Evolutionary conservation across 1,140 invertebrate genomes (phyloP), one percentile per base, ranked within the genome.

Genomic region (Neodiprion pinetum): DNA sequence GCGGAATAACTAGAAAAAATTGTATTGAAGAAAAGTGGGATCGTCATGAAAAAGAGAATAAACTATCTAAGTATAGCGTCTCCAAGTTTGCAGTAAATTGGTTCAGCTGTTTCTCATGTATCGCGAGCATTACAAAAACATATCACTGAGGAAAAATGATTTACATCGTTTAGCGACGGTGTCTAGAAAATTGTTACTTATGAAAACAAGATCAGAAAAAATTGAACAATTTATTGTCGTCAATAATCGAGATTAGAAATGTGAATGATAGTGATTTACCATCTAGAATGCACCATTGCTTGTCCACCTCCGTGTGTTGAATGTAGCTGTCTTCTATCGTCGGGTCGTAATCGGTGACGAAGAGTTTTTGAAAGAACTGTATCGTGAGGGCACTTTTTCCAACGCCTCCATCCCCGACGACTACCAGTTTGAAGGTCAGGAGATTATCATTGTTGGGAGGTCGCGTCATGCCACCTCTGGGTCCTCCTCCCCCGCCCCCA

Each of bases 301-400:
- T 96, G 87, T 98, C 97, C 17, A 98, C 94, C 86, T 97, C 96
- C 1, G 95, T 96, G 84, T 98, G 96, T 83, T 96, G 95, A 77
- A 96, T 94, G 85, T 97, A 97, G 78, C 94, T 95, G 82, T 97
- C 96, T 86, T 97, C 96, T 76, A 97, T 97, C 14, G 96, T 97
- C 1, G 96, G 96, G 87, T 97, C 96, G 83, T 97, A 97, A 84
- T 97, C 95, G 7, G 95, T 96, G 65, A 96, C 94, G 87, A 96
- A 96, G 75, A 96, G 87, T 86, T 96, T 95, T 85, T 95, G 94
- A 83, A 95, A 96, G 88, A 94, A 95, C 86, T 96, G 96, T 82
- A 98, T 97, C 1, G 96, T 97, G 73, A 97, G 92, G 1, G 96
- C 96, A 78, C 95, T 96, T 89, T 98, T 98, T 17, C 96, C 96